Conservation (phyloP, 35 echinoderm and acorn worm genomes). For the Ophiothrix spiculata region DNA sequence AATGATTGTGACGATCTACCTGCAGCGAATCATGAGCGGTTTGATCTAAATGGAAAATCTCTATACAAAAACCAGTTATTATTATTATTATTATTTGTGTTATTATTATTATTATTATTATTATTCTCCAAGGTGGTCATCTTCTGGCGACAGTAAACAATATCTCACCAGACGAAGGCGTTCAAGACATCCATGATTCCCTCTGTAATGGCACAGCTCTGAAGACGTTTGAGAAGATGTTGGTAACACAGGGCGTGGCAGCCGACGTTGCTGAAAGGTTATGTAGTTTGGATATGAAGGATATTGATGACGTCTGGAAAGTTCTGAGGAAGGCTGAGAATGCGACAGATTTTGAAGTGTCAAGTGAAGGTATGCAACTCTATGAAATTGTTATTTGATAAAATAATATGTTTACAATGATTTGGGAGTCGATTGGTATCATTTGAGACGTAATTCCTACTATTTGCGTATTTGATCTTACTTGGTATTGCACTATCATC, state of each 20-base stretch:
- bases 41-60: too few species aligned
- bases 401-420: background rate
- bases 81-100: too few species aligned
- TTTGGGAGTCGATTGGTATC: too few species aligned
- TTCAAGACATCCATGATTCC: conserved; percentile 18
- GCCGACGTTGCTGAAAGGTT: conserved; percentile 39
- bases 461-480: background rate
- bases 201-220: conserved; percentile 57
- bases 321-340: conserved; percentile 22
- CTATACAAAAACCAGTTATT: too few species aligned
- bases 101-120: background rate
- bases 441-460: background rate
- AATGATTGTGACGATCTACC: too few species aligned
- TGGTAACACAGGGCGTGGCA: conserved; percentile 60
- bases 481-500: background rate
- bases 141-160: background rate
- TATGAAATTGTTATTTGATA: background rate
- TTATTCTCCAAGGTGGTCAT: background rate
- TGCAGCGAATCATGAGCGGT: too few species aligned
- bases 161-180: conserved; percentile 30
- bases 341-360: conserved; percentile 30
- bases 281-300: conserved; percentile 23
- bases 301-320: conserved; percentile 65
- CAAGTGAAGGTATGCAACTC: conserved; percentile 11
- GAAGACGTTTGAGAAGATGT: conserved; percentile 64